Conservation (phyloP, 2,888 invertebrate genomes). For the Drosophila rubida region DNA sequence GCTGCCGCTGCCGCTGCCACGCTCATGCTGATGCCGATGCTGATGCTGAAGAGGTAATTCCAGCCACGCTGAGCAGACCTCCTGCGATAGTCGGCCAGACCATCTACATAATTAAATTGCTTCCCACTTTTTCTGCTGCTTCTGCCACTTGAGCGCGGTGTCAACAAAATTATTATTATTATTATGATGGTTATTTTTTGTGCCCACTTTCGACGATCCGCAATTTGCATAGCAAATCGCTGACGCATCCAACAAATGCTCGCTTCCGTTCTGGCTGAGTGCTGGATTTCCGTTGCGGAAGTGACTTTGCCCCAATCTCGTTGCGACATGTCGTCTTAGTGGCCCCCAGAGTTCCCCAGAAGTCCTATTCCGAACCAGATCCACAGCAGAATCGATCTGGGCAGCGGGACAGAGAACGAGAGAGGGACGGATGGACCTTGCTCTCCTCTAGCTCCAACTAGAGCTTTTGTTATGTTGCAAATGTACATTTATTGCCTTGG, state of each 20-base stretch:
- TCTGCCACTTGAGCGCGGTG: conserved; percentile 25
- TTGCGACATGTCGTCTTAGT: conserved; percentile 16
- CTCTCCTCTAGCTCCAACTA: neutral
- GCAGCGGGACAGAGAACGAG: neutral
- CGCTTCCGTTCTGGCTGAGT: conserved; percentile 68
- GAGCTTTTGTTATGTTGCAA: conserved; percentile 36
- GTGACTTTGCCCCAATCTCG: conserved; percentile 42
- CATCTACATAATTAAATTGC: conserved; percentile 78
- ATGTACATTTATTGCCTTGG: conserved; percentile 71
- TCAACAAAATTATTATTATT: conserved; percentile 64
- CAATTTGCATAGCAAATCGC: conserved; percentile 50
- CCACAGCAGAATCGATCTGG: conserved; percentile 45
- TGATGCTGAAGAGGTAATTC: conserved; percentile 59
- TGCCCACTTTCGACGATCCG: conserved; percentile 16
- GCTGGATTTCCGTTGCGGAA: conserved; percentile 66
- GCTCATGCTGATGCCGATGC: too few species aligned
- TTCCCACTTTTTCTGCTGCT: conserved; percentile 25
- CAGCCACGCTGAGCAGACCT: conserved; percentile 16
- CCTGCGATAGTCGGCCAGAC: conserved; percentile 42
- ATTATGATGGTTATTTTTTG: conserved; percentile 19
- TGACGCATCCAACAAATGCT: conserved; percentile 58
- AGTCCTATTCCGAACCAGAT: conserved; percentile 29
- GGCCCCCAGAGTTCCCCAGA: conserved; percentile 3
- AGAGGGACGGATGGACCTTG: neutral
- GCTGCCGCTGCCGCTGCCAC: conserved; percentile 27